Evolutionary conservation across 2,113 vertebrate species (phyloP), one percentile per base, ranked within the genome.

Genomic region (Forbesichthys papilliferus): DNA sequence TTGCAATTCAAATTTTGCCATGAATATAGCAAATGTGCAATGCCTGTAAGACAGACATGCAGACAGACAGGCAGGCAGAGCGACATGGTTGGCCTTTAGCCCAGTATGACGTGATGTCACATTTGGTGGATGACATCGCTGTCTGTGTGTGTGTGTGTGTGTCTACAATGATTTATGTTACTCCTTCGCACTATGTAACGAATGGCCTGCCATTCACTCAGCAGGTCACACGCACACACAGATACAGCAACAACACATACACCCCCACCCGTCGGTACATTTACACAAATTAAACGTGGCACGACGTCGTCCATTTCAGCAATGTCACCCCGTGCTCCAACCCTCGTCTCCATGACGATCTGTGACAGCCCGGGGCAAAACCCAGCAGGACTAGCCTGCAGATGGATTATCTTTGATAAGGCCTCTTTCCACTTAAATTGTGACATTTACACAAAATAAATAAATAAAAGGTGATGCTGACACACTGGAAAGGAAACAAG

Each of bases 71-170:
- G 85, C 33, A 55, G 33, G 11, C 36, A 64, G 18, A 53, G 7
- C 46, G 61, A 64, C 14, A 47, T 10, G 46, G 18, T n/a, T 57
- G 54, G 52, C 36, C 59, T 42, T 42, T 61, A 11, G 59, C 59
- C 59, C 59, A 9, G 34, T 14, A n/a, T 36, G 42, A 57, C 6
- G 14, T 46, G 55, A 66, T 42, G 53, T 55, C 64, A 52, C 66
- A 47, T 49, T 49, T 62, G 61, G 48, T 74, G 71, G 74, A 74
- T 69, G 61, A 73, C 51, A 65, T 51, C 42, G 46, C 58, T 46
- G 48, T 64, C 65, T 61, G 65, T 34, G 20, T 82, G 86, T 77
- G 14, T 84, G 80, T 68, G 83, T 84, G 80, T 68, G 83, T 88
- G 34, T 66, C 66, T 27, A 9, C 73, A 54, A 11, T 73, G 77